Conservation (phyloP, 2,888 invertebrate genomes). For the Leucoma salicis region DNA sequence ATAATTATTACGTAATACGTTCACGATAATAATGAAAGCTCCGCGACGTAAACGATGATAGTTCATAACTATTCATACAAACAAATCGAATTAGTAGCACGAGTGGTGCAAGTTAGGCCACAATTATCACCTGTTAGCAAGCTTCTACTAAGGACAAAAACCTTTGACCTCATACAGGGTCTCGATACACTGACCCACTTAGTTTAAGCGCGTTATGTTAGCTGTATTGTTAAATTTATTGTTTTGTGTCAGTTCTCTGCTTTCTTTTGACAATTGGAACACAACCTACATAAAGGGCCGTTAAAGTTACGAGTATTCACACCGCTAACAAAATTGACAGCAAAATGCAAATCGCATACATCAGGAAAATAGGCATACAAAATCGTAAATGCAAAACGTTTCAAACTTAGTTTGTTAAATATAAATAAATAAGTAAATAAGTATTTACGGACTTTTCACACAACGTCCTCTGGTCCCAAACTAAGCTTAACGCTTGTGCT, state of each 20-base stretch:
- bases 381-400: not conserved
- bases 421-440: too few species aligned
- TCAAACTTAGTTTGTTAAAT: too few species aligned
- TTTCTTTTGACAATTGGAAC: conserved; percentile 31
- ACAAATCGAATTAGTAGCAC: conserved; percentile 55
- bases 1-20: not conserved
- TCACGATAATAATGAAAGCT: conserved; percentile 5
- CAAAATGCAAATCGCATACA: conserved; percentile 6
- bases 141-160: conserved; percentile 48
- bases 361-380: not conserved
- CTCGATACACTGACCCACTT: conserved; percentile 56
- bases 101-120: conserved; percentile 59
- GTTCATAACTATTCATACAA: conserved; percentile 39
- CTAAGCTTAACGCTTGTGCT: too few species aligned
- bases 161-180: conserved; percentile 57
- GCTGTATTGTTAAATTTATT: conserved; percentile 23
- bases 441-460: too few species aligned
- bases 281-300: conserved; percentile 18
- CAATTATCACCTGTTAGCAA: conserved; percentile 66
- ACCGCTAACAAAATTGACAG: conserved; percentile 12
- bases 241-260: conserved; percentile 14
- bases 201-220: conserved; percentile 14
- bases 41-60: conserved; percentile 32
- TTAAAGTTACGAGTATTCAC: conserved; percentile 8
- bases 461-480: too few species aligned